Conservation (phyloP, 2,888 invertebrate genomes). For the Lymantria monacha region DNA sequence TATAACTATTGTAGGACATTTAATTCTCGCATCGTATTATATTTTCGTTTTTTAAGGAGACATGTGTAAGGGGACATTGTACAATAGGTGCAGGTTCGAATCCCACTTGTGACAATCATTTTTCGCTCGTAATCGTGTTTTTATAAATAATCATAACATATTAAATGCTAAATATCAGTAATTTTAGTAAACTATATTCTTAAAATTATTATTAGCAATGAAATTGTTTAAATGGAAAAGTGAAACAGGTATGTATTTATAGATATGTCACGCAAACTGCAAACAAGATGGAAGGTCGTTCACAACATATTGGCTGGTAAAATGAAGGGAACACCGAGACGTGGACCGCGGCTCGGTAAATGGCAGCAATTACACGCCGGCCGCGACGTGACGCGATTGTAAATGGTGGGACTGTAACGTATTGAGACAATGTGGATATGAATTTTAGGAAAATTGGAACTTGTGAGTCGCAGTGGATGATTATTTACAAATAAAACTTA, state of each 20-base stretch:
- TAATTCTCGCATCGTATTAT: too few species aligned
- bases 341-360: slow-evolving; percentile 65
- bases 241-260: neutral
- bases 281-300: slow-evolving; percentile 23
- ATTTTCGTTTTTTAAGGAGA: too few species aligned
- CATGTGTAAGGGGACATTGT: too few species aligned
- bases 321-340: slow-evolving; percentile 28
- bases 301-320: slow-evolving; percentile 38
- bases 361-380: slow-evolving; percentile 77
- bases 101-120: too few species aligned
- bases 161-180: too few species aligned
- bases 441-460: neutral
- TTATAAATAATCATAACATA: too few species aligned
- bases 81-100: too few species aligned
- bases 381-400: slow-evolving; percentile 70
- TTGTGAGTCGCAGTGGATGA: neutral
- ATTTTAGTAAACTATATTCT: too few species aligned
- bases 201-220: too few species aligned
- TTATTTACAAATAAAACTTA: neutral
- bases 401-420: slow-evolving; percentile 47
- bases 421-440: slow-evolving; percentile 47
- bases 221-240: too few species aligned
- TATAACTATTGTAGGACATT: too few species aligned
- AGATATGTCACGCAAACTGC: neutral
- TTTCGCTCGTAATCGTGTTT: too few species aligned